Percentiles rank a stretch among this genome's conserved stretches.
phyloP scores from a whole-genome alignment of 23 tunicate species.

The Trididemnum nubilum region DNA sequence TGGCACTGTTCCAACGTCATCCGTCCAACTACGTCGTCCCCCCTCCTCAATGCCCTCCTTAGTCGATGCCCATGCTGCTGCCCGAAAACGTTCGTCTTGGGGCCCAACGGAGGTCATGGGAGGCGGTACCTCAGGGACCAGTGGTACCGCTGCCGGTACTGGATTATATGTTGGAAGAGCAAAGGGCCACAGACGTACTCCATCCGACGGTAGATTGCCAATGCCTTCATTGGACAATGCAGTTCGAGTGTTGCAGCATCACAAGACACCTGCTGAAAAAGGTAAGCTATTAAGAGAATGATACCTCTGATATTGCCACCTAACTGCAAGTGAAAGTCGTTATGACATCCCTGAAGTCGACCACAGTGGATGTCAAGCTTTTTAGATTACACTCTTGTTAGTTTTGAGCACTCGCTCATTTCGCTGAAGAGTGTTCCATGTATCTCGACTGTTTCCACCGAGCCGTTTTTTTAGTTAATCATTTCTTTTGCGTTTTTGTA shows the following conservation, averaged over 20 bases:
- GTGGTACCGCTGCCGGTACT: neutral
- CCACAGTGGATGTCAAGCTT: too few species aligned
- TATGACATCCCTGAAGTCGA: too few species aligned
- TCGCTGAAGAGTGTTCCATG: too few species aligned
- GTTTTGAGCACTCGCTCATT: neutral
- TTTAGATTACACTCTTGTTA: neutral
- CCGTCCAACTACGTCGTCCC: neutral
- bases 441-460: too few species aligned
- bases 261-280: slow-evolving; percentile 85
- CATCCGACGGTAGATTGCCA: slow-evolving; percentile 87
- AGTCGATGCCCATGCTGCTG: neutral
- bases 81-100: slow-evolving; percentile 84
- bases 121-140: slow-evolving; percentile 10
- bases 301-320: too few species aligned
- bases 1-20: neutral
- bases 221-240: slow-evolving; percentile 89
- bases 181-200: slow-evolving; percentile 79
- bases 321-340: too few species aligned
- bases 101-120: slow-evolving; percentile 85
- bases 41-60: slow-evolving; percentile 12
- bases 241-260: slow-evolving; percentile 62
- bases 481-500: too few species aligned
- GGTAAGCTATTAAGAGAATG: slow-evolving; percentile 48
- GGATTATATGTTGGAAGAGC: neutral
- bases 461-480: too few species aligned